A percentile compares a stretch with the other conserved stretches of the same genome.
Conservation (phyloP, 2,888 invertebrate species). For the Matsumyia berberina region DNA sequence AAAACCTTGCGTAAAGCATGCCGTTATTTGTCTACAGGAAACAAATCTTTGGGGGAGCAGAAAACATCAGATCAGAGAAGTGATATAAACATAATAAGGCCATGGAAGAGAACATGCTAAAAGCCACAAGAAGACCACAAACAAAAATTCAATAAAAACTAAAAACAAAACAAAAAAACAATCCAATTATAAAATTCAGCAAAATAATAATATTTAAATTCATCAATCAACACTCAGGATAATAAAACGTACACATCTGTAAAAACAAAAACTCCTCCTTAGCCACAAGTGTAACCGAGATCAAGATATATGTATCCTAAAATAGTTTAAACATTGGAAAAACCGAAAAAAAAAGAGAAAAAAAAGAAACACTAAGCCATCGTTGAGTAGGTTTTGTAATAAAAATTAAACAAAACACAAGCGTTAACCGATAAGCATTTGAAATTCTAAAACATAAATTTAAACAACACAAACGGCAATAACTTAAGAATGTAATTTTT, state of each 20-base stretch:
- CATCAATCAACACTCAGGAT: conserved; percentile 25
- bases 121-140: too few relatives aligned
- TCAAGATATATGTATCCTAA: conserved; percentile 39
- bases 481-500: conserved; percentile 21
- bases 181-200: neutral
- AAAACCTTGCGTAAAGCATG: too few relatives aligned
- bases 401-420: neutral
- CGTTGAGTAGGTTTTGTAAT: conserved; percentile 20
- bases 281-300: conserved; percentile 18
- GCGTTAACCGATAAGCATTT: conserved; percentile 14
- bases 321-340: conserved; percentile 19
- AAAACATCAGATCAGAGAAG: neutral
- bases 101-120: neutral
- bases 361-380: conserved; percentile 1
- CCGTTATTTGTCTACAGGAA: too few relatives aligned
- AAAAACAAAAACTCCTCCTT: conserved; percentile 11
- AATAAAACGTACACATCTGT: conserved; percentile 1
- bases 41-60: conserved; percentile 11
- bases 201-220: neutral
- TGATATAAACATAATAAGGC: neutral
- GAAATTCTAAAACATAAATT: conserved; percentile 27
- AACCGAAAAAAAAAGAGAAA: too few relatives aligned
- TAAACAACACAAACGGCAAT: conserved; percentile 24
- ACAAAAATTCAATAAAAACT: neutral
- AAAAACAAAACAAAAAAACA: conserved; percentile 14